These are phyloP conservation scores for Buathra laborator DNA, from an alignment of 2,888 invertebrate species.

Conservation along the genomic window DNA sequence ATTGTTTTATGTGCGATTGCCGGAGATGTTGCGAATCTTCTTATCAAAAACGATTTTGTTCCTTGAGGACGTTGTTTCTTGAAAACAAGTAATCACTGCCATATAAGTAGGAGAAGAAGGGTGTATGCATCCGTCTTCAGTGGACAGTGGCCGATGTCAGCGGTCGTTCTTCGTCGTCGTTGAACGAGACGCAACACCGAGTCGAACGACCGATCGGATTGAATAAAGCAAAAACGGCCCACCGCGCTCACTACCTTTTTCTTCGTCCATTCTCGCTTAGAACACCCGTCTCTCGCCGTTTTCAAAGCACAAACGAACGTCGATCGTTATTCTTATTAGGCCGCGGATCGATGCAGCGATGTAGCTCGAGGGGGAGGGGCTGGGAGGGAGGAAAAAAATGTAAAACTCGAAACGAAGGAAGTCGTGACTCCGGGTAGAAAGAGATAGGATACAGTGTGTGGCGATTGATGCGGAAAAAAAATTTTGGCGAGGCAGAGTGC, in stretches of 20 bases:
- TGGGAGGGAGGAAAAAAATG: conserved; percentile 18
- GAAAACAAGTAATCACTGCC: conserved; percentile 6
- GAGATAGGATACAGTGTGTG: conserved; percentile 12
- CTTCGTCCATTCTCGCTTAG: conserved; percentile 49
- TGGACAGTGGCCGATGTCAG: conserved; percentile 39
- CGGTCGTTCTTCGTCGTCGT: conserved; percentile 28
- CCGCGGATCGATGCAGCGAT: conserved; percentile 35
- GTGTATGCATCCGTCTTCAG: conserved; percentile 28
- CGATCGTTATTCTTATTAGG: conserved; percentile 66
- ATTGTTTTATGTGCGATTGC: neutral
- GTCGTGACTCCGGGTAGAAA: conserved; percentile 29
- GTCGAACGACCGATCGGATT: conserved; percentile 50
- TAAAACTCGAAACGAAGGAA: conserved; percentile 6
- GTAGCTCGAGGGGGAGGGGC: conserved; percentile 44
- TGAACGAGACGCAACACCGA: conserved; percentile 62
- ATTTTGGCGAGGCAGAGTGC: conserved; percentile 30
- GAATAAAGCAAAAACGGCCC: conserved; percentile 59
- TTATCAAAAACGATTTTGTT: neutral
- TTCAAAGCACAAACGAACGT: conserved; percentile 23
- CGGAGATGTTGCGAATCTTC: neutral
- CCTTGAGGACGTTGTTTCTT: neutral
- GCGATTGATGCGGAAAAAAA: conserved; percentile 50
- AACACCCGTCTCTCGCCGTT: conserved; percentile 56
- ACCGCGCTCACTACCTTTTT: conserved; percentile 63
- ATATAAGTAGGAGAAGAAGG: neutral